These are phyloP conservation scores for Heliothis subflexa DNA, from an alignment of 1,140 invertebrate species.

Conservation along the genomic window DNA sequence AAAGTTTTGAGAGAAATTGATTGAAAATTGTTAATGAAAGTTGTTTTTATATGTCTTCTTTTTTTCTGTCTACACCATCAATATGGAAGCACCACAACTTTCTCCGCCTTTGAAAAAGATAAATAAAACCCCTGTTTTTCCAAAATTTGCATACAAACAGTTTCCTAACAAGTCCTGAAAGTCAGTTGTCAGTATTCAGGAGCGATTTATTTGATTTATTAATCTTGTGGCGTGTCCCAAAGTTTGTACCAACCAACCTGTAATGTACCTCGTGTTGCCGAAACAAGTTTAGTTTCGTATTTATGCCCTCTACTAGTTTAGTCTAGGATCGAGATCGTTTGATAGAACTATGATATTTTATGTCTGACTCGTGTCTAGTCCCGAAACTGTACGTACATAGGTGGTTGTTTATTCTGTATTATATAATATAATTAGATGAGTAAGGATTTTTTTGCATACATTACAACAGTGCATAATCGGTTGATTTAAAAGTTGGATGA, in stretches of 20 bases:
- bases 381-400: too few species aligned
- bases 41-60: too few species aligned
- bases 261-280: background rate
- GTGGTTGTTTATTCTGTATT: too few species aligned
- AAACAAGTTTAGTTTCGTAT: conserved; percentile 9
- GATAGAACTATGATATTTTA: too few species aligned
- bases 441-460: too few species aligned
- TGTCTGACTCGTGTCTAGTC: too few species aligned
- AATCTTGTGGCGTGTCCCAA: conserved; percentile 14
- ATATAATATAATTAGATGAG: too few species aligned
- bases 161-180: background rate
- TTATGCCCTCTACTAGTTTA: background rate
- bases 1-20: too few species aligned
- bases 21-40: too few species aligned
- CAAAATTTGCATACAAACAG: conserved; percentile 1
- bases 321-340: too few species aligned
- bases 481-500: too few species aligned
- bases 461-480: too few species aligned
- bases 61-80: background rate
- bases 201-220: conserved; percentile 12
- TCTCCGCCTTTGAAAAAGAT: conserved; percentile 15
- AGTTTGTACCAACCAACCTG: conserved; percentile 13
- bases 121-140: background rate
- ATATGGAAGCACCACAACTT: conserved; percentile 9
- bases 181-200: background rate